A percentile compares a stretch with the other conserved stretches of the same genome.
phyloP scores from a whole-genome alignment of 2,113 vertebrate species.

The Pipra filicauda region DNA sequence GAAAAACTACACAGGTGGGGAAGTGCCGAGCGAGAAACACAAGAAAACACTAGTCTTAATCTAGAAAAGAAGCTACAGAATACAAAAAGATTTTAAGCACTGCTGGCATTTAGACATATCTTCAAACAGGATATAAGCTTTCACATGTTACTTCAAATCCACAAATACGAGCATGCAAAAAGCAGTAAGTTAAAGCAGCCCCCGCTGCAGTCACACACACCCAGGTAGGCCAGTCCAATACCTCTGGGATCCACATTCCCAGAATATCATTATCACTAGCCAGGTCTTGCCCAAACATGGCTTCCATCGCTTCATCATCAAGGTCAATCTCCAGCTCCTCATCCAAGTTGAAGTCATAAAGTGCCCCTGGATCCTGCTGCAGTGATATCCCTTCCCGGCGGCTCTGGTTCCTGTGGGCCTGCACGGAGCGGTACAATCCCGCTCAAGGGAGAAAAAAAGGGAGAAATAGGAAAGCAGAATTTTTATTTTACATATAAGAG shows the following conservation, averaged over 20 bases:
- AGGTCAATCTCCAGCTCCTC: conserved; percentile 97
- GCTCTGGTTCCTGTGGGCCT: conserved; percentile 93
- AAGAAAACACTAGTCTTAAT: not conserved
- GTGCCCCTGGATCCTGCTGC: conserved; percentile 86
- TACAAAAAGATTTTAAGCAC: not conserved
- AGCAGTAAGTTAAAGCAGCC: conserved; percentile 81
- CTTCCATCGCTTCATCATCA: conserved; percentile 99
- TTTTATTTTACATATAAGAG: conserved; percentile 58
- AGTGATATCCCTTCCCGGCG: conserved; percentile 87
- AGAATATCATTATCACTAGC: conserved; percentile 97
- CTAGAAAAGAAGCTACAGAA: not conserved
- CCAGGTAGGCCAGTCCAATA: conserved; percentile 99
- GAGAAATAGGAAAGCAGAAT: conserved; percentile 1
- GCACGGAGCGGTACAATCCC: conserved; percentile 94
- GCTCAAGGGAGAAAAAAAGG: conserved; percentile 68
- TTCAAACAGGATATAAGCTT: not conserved
- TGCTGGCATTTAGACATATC: not conserved
- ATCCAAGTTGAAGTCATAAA: conserved; percentile 97
- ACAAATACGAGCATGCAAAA: not conserved
- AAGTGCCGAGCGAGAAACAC: not conserved
- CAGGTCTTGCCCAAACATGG: conserved; percentile 97
- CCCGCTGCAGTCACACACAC: conserved; percentile 96
- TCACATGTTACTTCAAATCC: not conserved
- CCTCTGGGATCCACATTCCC: conserved; percentile 99
- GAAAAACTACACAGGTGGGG: not conserved